Base-by-base conservation (phyloP, 2,113 vertebrate species). In the Spheniscus mendiculus region DNA sequence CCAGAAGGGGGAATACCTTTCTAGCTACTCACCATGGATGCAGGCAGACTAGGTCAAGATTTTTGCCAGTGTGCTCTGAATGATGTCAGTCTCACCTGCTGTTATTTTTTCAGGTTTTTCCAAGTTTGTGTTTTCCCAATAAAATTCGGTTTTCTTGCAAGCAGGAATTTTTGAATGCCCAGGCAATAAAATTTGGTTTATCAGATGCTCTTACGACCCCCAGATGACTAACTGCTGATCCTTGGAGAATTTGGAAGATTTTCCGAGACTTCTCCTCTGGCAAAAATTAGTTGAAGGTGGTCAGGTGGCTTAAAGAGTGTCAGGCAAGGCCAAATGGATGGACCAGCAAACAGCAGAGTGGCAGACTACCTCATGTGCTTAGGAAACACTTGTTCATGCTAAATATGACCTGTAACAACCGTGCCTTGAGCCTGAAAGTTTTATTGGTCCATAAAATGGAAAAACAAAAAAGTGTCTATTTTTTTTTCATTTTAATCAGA, bases 381-480 rank as follows among this genome's bases (percentile, higher is more conserved):
- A 77, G 63, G 76, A 95, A 95, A 80, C 16, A 69, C 26, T 72
- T 88, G 15, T 40, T 94, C 36, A 21, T 74, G 55, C 56, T 91
- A 86, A 73, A 49, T 83, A 53, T 50, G 80, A 70, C n/a, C 53
- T 74, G 6, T 50, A 58, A 70, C 16, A 80, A 58, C 7, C 16
- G n/a, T 80, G 29, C n/a, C 38, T 59, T 55, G 26, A 90, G 50
- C 16, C 29, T 71, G 34, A 58, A 88, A 69, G 10, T 30, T 55
- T 79, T 58, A 30, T 82, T 92, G 52, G 32, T 63, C 36, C 52
- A 49, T 88, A 52, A 84, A 83, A 50, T 47, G 10, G 13, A 20
- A 8, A 15, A 34, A 42, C 59, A 36, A 71, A 71, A 25, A 44
- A 58, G 9, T 50, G 3, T 44, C 21, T 30, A 10, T 26, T 59